Evolutionary conservation across 1,140 invertebrate species (phyloP).

Genomic region (Papilio xuthus): DNA sequence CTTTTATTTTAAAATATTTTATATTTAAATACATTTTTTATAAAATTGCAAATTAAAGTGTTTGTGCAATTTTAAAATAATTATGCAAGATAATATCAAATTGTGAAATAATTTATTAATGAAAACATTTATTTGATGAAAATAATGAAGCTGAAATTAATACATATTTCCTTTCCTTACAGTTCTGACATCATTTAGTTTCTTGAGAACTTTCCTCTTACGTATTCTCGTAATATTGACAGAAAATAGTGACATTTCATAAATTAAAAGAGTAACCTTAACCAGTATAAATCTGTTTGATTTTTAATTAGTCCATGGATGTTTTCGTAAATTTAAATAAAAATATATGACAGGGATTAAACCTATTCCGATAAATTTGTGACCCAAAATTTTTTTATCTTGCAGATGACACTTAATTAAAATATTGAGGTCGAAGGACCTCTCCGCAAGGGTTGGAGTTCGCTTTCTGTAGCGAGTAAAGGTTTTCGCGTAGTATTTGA

Average conservation of each 20-base stretch:
- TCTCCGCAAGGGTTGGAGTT: constrained; percentile 62
- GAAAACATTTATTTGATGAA: background rate
- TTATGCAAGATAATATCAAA: background rate
- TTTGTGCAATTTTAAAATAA: background rate
- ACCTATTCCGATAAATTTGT: too few species aligned
- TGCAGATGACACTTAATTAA: constrained; percentile 30
- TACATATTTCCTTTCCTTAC: background rate
- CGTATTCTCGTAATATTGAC: background rate
- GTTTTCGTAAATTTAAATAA: constrained; percentile 4
- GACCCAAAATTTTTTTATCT: too few species aligned
- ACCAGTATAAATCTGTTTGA: too few species aligned
- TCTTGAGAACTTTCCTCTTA: too few species aligned
- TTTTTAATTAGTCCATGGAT: background rate
- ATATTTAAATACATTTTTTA: background rate
- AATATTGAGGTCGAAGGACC: constrained; percentile 50
- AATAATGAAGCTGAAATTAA: background rate
- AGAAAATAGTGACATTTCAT: background rate
- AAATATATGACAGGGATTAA: too few species aligned
- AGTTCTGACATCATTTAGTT: background rate
- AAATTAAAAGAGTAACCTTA: too few species aligned
- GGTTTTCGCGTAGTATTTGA: constrained; percentile 78
- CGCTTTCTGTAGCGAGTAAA: constrained; percentile 68
- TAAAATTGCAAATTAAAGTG: background rate
- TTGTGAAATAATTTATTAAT: constrained; percentile 21
- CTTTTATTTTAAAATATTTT: background rate